Percentiles rank a stretch among this genome's conserved stretches.
These are phyloP conservation scores for Murina feae DNA, from an alignment of 2,113 vertebrate genomes.

Conservation along the genomic window DNA sequence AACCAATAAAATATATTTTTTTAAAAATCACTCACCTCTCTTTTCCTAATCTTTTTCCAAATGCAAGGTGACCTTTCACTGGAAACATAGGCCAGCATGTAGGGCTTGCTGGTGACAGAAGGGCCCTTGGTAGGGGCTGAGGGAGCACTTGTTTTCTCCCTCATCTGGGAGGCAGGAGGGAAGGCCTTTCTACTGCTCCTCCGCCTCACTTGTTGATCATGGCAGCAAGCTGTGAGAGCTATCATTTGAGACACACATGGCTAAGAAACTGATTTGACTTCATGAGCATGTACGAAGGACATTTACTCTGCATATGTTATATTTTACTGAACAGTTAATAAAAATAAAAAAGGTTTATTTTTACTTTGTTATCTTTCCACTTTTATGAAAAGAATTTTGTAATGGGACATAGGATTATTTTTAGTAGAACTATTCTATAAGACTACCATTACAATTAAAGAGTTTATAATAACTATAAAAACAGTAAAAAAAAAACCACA, in stretches of 20 bases:
- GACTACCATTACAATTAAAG: background rate
- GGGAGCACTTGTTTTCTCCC: background rate
- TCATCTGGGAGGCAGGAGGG: background rate
- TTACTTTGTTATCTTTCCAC: background rate
- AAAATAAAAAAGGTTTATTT: background rate
- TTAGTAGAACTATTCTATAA: background rate
- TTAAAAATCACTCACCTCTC: background rate
- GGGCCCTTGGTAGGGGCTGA: background rate
- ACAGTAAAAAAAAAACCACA: background rate
- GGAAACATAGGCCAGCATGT: no score
- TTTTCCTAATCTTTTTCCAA: background rate
- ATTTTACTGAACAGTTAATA: background rate
- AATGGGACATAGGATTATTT: background rate
- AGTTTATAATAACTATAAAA: background rate
- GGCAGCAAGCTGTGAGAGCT: background rate
- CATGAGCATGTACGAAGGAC: background rate
- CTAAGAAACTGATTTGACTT: background rate
- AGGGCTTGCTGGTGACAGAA: background rate
- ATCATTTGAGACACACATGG: background rate
- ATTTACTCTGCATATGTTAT: background rate
- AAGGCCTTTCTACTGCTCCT: background rate
- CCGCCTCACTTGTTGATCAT: background rate
- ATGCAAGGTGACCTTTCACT: background rate
- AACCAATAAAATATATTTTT: no score
- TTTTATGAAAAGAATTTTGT: background rate